Base-by-base conservation (phyloP, 1,140 invertebrate species). In the Cyrtorhinus lividipennis region DNA sequence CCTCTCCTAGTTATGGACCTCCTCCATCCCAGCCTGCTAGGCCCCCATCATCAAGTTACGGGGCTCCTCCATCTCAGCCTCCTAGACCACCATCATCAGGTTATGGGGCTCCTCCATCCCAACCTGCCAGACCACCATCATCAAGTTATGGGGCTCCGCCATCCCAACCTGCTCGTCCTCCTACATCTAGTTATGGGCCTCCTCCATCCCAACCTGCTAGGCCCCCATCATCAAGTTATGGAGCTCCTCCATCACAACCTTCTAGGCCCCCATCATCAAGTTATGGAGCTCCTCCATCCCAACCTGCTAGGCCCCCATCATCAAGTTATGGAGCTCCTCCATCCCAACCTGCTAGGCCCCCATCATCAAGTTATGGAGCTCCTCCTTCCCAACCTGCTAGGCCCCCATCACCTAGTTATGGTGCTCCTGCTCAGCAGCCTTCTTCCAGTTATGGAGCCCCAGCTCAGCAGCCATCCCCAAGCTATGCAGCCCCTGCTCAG, bases 211-310 rank as follows among this genome's bases (percentile, higher is more conserved):
- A n/a, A 48, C 67, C 67, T 25, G 13, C 26, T 56, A 26, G 59
- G 27, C 1, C 2, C 2, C 24, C 62, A 24, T 26, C 23, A 18
- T 24, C 23, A 5, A 56, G 24, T 56, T 62, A 58, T 53, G 60
- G 45, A 10, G 24, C 20, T 44, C 44, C 24, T 59, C 13, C 23
- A 12, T 15, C 23, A 23, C 15, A n/a, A 15, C 59, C 59, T 13
- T 23, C 44, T 20, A 13, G 15, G 38, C 10, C 26, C 12, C 65
- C 66, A 26, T 66, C 66, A 20, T 13, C 26, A 15, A 60, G 53
- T 22, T 66, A 64, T 66, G 67, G 67, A 45, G 63, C 66, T 56
- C 67, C 67, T 56, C 30, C 64, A 25, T 2, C n/a, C 1, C 61
- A 61, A 12, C n/a, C 22, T 53, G 15, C 26, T n/a, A n/a, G n/a